Evolutionary conservation across 2,888 invertebrate species (phyloP), one percentile per base, ranked within the genome.

Genomic region (Apotomis turbidana): DNA sequence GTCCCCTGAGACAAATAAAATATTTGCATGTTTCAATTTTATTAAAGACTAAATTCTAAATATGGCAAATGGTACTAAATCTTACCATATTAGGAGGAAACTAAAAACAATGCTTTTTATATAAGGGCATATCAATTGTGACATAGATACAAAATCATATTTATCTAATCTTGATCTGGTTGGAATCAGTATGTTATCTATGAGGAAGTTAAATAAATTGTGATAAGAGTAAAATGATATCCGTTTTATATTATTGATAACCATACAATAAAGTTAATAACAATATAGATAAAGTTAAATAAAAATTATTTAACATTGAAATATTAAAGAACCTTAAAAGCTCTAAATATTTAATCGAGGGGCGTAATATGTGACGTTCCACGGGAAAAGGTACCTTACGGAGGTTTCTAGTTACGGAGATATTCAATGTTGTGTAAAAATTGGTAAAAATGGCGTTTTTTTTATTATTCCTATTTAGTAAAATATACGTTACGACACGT

Each of bases 1-100:
- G 83, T 91, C 85, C 85, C 93, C 94, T 95, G 87, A 27, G 27
- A 57, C 70, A 70, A 55, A 62, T 3, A 49, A 36, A 27, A 49
- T 49, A 49, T 9, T 49, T 10, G 9, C 49, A 49, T 10, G 4
- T 12, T 49, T 49, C 0, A 41, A 49, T 9, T 9, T 10, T 44
- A 44, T 6, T 6, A 44, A 44, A 5, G 8, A 49, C 9, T 9
- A 10, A n/a, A 63, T 38, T 15, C 27, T 27, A 27, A 27, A 62
- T 51, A 12, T 27, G 12, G 52, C 10, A 13, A 36, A 10, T 36
- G 2, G 52, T 12, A 52, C n/a, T 36, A 4, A n/a, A 5, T 13
- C 13, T 38, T 62, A 51, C 51, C 63, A 54, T 54, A 54, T 60
- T 9, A 15, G 36, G 13, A 13, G 5, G 46, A 36, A 27, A 62